Evolutionary conservation across 2,797 vertebrate genomes (phyloP).

Genomic region (Eutrigla gurnardus): DNA sequence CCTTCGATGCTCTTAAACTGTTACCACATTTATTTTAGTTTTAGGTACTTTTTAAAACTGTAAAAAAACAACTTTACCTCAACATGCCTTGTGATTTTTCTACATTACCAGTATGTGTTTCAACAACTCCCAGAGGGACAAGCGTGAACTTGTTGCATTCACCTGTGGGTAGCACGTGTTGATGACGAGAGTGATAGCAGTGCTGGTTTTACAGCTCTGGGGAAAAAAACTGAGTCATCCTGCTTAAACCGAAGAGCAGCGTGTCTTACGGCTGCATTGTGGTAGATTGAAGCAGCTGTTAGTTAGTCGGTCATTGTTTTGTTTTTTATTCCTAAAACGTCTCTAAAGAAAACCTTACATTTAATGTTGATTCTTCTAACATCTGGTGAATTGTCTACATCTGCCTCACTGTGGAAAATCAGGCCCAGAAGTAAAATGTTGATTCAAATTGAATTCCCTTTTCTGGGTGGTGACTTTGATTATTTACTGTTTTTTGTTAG

Average conservation of each 20-base stretch:
- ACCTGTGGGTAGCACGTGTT: conserved; percentile 47
- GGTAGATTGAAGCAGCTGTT: conserved; percentile 1
- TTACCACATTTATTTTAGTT: neutral
- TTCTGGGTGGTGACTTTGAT: neutral
- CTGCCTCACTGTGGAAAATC: neutral
- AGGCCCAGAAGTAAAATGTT: neutral
- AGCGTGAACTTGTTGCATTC: conserved; percentile 69
- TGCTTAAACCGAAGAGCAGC: conserved; percentile 9
- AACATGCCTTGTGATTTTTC: conserved; percentile 31
- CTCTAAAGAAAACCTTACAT: conserved; percentile 38
- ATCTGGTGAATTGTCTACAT: neutral
- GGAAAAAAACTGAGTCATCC: conserved; percentile 30
- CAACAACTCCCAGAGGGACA: conserved; percentile 64
- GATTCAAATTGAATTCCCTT: neutral
- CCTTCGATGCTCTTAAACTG: neutral
- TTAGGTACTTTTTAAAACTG: neutral
- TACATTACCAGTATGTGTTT: conserved; percentile 63
- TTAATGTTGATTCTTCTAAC: neutral
- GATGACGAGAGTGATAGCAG: conserved; percentile 44
- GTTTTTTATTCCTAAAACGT: conserved; percentile 21
- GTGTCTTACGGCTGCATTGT: conserved; percentile 2
- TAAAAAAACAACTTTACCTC: neutral
- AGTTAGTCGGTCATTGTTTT: neutral
- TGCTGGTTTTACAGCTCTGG: conserved; percentile 49
- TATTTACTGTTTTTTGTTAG: neutral